Conservation (phyloP, 1,140 invertebrate species). For the Drosophila navojoa region DNA sequence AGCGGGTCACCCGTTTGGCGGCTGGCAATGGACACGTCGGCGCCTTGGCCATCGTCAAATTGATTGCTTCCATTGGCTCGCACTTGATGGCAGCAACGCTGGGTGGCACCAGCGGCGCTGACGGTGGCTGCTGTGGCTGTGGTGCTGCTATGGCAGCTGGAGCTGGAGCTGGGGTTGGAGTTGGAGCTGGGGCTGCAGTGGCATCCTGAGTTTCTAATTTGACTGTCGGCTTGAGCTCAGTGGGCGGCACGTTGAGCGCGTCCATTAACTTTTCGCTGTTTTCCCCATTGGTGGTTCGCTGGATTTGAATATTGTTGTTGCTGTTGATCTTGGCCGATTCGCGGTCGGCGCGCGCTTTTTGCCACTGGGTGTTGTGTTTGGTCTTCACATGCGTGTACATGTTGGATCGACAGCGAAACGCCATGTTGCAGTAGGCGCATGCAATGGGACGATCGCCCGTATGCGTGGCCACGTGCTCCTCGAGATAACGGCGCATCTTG, state of each 20-base stretch:
- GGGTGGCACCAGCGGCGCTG: constrained; percentile 4
- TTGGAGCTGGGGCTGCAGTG: background rate
- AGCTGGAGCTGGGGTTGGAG: background rate
- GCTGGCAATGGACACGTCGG: constrained; percentile 10
- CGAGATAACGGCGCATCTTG: constrained; percentile 68
- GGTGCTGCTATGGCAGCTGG: background rate
- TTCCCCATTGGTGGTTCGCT: constrained; percentile 36
- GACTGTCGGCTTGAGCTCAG: constrained; percentile 2
- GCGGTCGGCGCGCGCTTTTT: constrained; percentile 66
- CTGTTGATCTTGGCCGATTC: constrained; percentile 61
- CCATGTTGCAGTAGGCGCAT: constrained; percentile 79
- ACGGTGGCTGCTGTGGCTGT: background rate
- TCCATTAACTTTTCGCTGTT: constrained; percentile 25
- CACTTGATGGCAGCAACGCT: constrained; percentile 33
- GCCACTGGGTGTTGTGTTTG: constrained; percentile 70
- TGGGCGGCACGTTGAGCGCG: background rate
- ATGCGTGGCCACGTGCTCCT: constrained; percentile 82
- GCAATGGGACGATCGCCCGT: constrained; percentile 77
- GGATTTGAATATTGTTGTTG: constrained; percentile 44
- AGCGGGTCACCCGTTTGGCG: constrained; percentile 39
- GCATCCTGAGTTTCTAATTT: background rate
- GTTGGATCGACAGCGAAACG: constrained; percentile 79
- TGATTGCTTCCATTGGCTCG: constrained; percentile 62
- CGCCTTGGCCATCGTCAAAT: constrained; percentile 52
- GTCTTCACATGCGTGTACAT: constrained; percentile 83